These are phyloP conservation scores for Aporrectodea caliginosa DNA, from an alignment of 1,140 invertebrate species.

Conservation along the genomic window DNA sequence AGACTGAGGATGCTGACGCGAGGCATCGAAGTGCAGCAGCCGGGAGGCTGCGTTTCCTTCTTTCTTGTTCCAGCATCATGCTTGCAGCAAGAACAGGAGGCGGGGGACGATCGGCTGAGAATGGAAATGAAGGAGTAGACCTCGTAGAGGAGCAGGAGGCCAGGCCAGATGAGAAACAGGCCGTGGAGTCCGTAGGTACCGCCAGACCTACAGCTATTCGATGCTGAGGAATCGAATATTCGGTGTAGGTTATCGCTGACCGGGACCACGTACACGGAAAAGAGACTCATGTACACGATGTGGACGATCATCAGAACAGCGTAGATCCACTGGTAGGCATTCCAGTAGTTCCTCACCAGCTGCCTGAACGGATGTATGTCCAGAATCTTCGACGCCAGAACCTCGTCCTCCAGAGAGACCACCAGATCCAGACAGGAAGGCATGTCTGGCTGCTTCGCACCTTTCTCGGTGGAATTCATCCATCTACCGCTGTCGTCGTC, in stretches of 20 bases:
- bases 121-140: not conserved
- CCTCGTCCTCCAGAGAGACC: conserved; percentile 24
- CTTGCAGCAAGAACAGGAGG: too few species aligned
- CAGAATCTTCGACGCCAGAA: conserved; percentile 30
- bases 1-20: not conserved
- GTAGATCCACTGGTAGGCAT: conserved; percentile 34
- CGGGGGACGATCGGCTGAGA: not conserved
- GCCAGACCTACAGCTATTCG: not conserved
- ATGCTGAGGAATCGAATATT: not conserved
- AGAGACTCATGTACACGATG: conserved; percentile 32
- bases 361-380: conserved; percentile 31
- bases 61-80: not conserved
- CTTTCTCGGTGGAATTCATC: not conserved
- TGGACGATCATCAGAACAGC: conserved; percentile 27
- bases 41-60: not conserved
- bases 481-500: conserved; percentile 8
- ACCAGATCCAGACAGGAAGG: conserved; percentile 29
- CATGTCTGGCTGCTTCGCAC: not conserved
- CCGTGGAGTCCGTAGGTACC: not conserved
- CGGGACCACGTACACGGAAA: conserved; percentile 9
- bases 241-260: not conserved
- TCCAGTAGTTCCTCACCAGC: conserved; percentile 32
- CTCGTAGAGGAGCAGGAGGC: conserved; percentile 9
- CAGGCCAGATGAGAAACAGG: conserved; percentile 20
- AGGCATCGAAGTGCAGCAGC: not conserved